Conservation (phyloP, 2,113 vertebrate species). For the Pachyramphus minor region DNA sequence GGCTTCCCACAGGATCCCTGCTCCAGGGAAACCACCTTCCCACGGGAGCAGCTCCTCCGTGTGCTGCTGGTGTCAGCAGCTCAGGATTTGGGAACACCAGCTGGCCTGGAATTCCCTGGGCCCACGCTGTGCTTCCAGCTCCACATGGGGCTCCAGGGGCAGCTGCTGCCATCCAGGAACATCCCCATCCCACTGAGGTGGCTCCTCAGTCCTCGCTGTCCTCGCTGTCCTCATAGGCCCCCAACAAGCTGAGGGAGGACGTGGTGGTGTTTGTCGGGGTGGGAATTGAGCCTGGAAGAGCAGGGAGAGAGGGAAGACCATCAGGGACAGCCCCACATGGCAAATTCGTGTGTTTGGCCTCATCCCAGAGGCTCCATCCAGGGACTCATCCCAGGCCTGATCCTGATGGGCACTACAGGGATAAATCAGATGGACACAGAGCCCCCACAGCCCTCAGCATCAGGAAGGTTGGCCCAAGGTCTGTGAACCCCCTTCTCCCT, state of each 20-base stretch:
- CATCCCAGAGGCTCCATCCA: accelerated
- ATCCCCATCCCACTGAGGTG: accelerated
- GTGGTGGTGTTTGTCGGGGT: not conserved
- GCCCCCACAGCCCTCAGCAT: accelerated
- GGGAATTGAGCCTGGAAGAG: not conserved
- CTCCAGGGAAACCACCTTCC: not conserved
- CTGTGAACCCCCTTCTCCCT: not conserved
- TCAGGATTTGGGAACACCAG: not conserved
- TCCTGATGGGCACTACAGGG: not conserved
- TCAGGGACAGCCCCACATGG: not conserved
- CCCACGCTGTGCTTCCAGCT: not conserved
- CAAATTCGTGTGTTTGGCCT: not conserved
- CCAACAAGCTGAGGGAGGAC: conserved; percentile 73
- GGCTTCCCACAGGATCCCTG: not conserved
- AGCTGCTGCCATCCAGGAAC: not conserved
- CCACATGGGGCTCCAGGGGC: not conserved
- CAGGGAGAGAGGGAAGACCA: not conserved
- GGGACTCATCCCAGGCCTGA: accelerated
- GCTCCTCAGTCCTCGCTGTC: conserved; percentile 51
- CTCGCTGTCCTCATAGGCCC: conserved; percentile 71
- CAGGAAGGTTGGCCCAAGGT: not conserved
- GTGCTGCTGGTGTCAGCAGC: not conserved
- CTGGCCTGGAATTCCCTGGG: accelerated
- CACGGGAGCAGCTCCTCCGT: not conserved
- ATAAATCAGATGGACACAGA: accelerated